These are phyloP conservation scores for Lucilia sericata DNA, from an alignment of 1,140 invertebrate genomes.

Conservation along the genomic window DNA sequence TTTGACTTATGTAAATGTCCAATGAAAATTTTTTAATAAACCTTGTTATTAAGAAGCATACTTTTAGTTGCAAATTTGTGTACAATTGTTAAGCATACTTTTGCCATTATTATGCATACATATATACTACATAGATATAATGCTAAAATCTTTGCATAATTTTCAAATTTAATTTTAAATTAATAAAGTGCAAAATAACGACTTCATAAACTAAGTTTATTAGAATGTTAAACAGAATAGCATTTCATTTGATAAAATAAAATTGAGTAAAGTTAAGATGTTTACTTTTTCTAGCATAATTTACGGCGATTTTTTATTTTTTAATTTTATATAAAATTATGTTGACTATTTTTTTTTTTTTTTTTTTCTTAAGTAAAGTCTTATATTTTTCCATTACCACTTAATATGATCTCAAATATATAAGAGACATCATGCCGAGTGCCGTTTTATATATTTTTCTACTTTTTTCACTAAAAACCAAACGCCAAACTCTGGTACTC, in stretches of 20 bases:
- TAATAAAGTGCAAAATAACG: slow-evolving; percentile 8
- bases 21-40: neutral
- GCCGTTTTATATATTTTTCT: neutral
- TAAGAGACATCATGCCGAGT: slow-evolving; percentile 30
- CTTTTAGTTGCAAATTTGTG: neutral
- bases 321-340: slow-evolving; percentile 31
- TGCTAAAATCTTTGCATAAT: neutral
- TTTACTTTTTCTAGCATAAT: slow-evolving; percentile 20
- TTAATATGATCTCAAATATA: slow-evolving; percentile 33
- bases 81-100: neutral
- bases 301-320: slow-evolving; percentile 32
- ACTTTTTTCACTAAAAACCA: neutral
- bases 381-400: slow-evolving; percentile 20
- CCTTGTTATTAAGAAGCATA: neutral
- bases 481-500: neutral
- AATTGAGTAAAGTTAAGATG: neutral
- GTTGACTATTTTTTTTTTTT: neutral
- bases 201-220: slow-evolving; percentile 27
- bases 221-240: neutral
- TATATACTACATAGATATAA: neutral
- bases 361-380: neutral
- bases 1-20: too few relatives aligned
- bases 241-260: neutral
- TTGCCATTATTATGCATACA: neutral
- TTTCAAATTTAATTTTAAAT: neutral